Evolutionary conservation across 2,797 vertebrate species (phyloP), one percentile per base, ranked within the genome.

Genomic region (Anguilla obscura): DNA sequence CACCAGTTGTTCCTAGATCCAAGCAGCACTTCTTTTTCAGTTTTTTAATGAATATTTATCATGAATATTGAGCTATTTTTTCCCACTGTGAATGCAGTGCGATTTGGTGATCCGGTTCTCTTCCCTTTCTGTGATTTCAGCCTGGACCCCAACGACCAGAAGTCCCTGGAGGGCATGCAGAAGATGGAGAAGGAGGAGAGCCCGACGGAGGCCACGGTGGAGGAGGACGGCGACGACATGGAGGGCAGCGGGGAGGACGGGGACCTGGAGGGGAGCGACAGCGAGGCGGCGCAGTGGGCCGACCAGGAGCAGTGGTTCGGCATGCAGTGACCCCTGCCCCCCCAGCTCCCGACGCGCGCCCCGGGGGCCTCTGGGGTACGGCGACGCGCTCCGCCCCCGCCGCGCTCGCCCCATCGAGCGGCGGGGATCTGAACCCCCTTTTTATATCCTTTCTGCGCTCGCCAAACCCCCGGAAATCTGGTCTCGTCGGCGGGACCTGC

Each of bases 131-230:
- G 54, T 85, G 33, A 48, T 66, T 4, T 2, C 91, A 99, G 99
- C 91, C 94, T 99, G 96, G 99, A 99, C 93, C 99, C 98, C 33
- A 99, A 99, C 0, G 98, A 99, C 91, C 98, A 99, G 96, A 99
- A 99, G 96, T 99, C 98, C 4, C 93, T 99, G 74, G 99, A 99
- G 90, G 99, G 98, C 40, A 97, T 99, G 98, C 99, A 99, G 95
- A 99, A 99, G 93, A 99, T 99, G 98, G 99, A 99, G 93, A 99
- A 99, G 92, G 99, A 99, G 94, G 99, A 99, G 94, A 99, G 98
- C 85, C 98, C 98, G 80, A 97, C 98, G 0, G 98, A 99, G 0
- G 98, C 98, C 87, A 98, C 98, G 0, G 98, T 99, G 92, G 99
- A 99, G 92, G 97, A 99, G 91, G 98, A 99, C 0, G 99, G 98